phyloP scores from a whole-genome alignment of 2,797 vertebrate species.

The Thamnophis elegans region DNA sequence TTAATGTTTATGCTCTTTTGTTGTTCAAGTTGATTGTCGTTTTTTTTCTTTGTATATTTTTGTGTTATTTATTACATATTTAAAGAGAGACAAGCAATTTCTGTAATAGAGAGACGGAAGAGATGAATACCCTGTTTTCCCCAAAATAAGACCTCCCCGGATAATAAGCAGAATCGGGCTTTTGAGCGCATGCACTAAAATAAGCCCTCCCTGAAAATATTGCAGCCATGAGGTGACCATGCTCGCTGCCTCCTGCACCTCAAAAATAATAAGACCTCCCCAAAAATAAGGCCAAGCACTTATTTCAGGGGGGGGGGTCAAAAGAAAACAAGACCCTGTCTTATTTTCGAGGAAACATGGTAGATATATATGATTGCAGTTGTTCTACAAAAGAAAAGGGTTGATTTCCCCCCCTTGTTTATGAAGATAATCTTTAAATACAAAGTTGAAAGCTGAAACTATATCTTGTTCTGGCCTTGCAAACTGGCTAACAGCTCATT shows the following conservation, averaged over 20 bases:
- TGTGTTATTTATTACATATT: neutral
- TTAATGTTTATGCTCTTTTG: neutral
- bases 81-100: neutral
- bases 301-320: too few species aligned
- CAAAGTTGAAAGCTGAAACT: neutral
- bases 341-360: too few species aligned
- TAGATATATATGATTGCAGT: too few species aligned
- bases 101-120: neutral
- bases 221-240: too few species aligned
- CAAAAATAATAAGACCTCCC: too few species aligned
- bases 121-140: neutral
- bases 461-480: neutral
- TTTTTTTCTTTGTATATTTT: neutral
- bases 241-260: too few species aligned
- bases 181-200: too few species aligned
- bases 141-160: too few species aligned
- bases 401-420: neutral
- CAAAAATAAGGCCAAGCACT: too few species aligned
- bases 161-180: too few species aligned
- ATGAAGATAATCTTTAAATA: neutral
- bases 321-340: too few species aligned
- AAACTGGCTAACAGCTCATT: neutral
- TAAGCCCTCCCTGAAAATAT: too few species aligned
- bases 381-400: neutral
- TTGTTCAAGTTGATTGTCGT: neutral